Conservation (phyloP, 2,797 vertebrate species). For the Pangasius macronema region DNA sequence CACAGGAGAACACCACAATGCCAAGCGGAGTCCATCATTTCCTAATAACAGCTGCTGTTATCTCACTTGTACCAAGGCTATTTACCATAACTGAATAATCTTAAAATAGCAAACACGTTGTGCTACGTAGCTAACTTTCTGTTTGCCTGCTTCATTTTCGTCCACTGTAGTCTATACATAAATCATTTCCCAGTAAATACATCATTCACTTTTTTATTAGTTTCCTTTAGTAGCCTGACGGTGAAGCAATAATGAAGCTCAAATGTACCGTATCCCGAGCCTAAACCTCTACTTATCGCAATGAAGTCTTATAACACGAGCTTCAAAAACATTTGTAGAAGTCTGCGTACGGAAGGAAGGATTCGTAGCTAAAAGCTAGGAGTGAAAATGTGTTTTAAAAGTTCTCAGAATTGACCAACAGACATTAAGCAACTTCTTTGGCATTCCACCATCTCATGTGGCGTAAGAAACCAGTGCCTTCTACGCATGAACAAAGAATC, state of each 20-base stretch:
- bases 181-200: background rate
- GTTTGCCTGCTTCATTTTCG: background rate
- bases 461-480: too few species aligned
- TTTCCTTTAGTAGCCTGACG: background rate
- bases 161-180: background rate
- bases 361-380: too few species aligned
- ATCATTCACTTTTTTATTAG: background rate
- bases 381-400: too few species aligned
- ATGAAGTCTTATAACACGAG: background rate
- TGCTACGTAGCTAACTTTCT: background rate
- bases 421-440: too few species aligned
- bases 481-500: too few species aligned
- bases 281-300: background rate
- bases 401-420: too few species aligned
- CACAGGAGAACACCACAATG: background rate
- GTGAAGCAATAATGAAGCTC: background rate
- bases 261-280: background rate
- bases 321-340: background rate
- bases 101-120: background rate
- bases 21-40: slow-evolving; percentile 14
- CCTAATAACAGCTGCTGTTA: slow-evolving; percentile 13
- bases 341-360: background rate
- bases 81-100: background rate
- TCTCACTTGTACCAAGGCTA: background rate
- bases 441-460: too few species aligned